phyloP scores from a whole-genome alignment of 2,888 invertebrate species.

The Dyspetes luteomarginatus region DNA sequence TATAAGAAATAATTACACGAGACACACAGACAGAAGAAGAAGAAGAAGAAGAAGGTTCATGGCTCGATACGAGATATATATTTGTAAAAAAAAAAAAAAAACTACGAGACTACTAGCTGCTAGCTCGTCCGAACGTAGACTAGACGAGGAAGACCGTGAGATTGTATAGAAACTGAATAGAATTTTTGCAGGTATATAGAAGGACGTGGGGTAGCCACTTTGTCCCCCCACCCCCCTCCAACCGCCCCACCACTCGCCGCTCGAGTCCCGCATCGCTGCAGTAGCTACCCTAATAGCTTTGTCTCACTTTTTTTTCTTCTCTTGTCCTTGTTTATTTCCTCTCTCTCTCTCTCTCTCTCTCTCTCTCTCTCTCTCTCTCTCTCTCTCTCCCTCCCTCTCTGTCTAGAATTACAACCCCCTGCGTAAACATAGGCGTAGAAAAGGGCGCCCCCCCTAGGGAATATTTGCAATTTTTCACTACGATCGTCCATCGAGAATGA shows the following conservation, averaged over 20 bases:
- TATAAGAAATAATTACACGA: no score
- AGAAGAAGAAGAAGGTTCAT: background rate
- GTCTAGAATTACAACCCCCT: constrained; percentile 73
- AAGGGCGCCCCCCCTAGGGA: constrained; percentile 23
- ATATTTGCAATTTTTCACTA: constrained; percentile 6
- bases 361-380: constrained; percentile 44
- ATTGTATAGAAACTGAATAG: constrained; percentile 66
- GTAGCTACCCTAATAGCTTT: constrained; percentile 16
- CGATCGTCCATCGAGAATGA: background rate
- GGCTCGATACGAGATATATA: background rate
- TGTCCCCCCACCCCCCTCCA: no score
- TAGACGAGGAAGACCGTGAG: constrained; percentile 31
- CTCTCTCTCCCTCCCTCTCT: constrained; percentile 54
- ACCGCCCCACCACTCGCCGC: no score
- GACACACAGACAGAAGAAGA: background rate
- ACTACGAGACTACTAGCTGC: constrained; percentile 26
- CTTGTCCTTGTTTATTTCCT: background rate
- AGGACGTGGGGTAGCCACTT: constrained; percentile 74
- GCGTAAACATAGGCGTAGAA: constrained; percentile 78
- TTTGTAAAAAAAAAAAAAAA: background rate
- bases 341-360: constrained; percentile 51
- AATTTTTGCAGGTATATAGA: constrained; percentile 79
- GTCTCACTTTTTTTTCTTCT: constrained; percentile 31
- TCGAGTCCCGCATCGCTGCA: no score
- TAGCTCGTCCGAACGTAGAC: constrained; percentile 31